A percentile compares a stretch with the other conserved stretches of the same genome.
Evolutionary conservation across 2,888 invertebrate genomes (phyloP).

Genomic region (Melieria crassipennis): DNA sequence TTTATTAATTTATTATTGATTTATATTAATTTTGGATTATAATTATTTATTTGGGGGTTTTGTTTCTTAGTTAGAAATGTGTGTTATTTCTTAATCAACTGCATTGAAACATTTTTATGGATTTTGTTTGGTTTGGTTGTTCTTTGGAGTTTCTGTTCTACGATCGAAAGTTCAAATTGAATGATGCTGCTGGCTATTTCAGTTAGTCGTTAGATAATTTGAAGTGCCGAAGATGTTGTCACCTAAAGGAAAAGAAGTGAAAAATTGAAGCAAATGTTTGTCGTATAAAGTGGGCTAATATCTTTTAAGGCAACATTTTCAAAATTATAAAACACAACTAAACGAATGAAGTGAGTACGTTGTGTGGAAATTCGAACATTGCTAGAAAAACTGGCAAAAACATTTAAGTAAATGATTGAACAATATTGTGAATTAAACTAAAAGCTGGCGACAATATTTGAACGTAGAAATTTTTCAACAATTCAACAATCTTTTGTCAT

Average conservation of each 20-base stretch:
- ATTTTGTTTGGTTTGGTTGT: conserved; percentile 32
- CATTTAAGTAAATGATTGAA: no score
- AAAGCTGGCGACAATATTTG: no score
- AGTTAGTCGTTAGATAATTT: conserved; percentile 52
- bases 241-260: conserved; percentile 42
- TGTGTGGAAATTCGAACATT: no score
- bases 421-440: no score
- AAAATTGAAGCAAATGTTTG: background rate
- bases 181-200: conserved; percentile 41
- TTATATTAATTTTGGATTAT: conserved; percentile 14
- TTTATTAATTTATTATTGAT: conserved; percentile 33
- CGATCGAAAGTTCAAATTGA: conserved; percentile 45
- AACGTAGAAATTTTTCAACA: no score
- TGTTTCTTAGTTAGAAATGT: conserved; percentile 42
- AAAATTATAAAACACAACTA: conserved; percentile 27
- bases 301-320: conserved; percentile 48
- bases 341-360: no score
- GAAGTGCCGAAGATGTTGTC: conserved; percentile 39
- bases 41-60: conserved; percentile 21
- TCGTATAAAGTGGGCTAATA: conserved; percentile 21
- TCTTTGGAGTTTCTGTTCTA: conserved; percentile 18
- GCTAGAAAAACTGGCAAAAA: no score
- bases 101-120: conserved; percentile 58
- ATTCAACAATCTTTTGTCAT: no score
- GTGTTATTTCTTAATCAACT: conserved; percentile 58